Conservation (phyloP, 2,113 vertebrate genomes). For the Montifringilla adamsi region DNA sequence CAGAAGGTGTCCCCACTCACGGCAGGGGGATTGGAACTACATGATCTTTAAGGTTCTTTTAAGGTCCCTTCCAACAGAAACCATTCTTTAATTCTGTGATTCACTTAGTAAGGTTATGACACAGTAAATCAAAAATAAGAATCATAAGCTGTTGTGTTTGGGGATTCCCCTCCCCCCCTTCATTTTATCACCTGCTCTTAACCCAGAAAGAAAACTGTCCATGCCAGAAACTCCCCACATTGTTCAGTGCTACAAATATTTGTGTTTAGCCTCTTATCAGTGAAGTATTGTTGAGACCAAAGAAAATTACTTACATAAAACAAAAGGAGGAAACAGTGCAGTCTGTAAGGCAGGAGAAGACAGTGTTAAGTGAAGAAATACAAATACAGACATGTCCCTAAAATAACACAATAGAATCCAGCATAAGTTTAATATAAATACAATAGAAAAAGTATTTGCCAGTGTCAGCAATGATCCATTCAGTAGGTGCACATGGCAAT, state of each 20-base stretch:
- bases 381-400: not conserved
- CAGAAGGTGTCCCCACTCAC: not conserved
- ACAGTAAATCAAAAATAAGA: not conserved
- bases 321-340: conserved; percentile 39
- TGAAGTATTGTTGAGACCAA: not conserved
- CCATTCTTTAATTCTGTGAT: not conserved
- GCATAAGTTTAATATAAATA: not conserved
- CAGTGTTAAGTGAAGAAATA: not conserved
- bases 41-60: not conserved
- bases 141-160: not conserved
- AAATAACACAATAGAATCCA: not conserved
- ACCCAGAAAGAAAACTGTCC: not conserved
- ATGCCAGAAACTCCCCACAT: not conserved
- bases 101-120: not conserved
- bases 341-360: not conserved
- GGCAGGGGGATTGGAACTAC: not conserved
- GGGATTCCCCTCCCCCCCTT: accelerated
- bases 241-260: not conserved
- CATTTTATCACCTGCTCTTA: not conserved
- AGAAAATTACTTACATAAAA: not conserved
- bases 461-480: not conserved
- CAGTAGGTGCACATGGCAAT: not conserved
- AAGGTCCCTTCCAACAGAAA: not conserved
- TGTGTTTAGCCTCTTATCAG: conserved; percentile 6
- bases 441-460: not conserved